Conservation (phyloP, 2,113 vertebrate species). For the Ciconia stormi region DNA sequence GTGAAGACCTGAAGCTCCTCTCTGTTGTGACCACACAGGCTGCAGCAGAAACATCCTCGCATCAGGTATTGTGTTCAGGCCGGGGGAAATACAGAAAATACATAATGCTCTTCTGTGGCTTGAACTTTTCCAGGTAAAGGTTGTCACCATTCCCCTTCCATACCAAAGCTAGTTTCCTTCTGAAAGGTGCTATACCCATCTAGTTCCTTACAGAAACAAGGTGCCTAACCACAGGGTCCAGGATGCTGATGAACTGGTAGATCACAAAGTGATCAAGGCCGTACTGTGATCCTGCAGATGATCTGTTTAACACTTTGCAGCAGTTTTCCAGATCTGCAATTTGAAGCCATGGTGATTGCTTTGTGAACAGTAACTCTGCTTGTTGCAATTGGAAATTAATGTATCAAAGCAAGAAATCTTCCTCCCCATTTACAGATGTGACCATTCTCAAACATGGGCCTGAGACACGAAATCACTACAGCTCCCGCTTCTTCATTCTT, state of each 20-base stretch:
- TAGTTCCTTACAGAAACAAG: background rate
- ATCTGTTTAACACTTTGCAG: background rate
- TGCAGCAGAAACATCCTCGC: background rate
- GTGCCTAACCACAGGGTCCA: background rate
- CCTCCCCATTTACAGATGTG: background rate
- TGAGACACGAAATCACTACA: background rate
- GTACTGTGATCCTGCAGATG: background rate
- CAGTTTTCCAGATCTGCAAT: background rate
- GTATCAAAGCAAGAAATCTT: background rate
- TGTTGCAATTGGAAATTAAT: background rate
- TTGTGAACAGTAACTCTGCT: background rate
- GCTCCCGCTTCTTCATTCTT: background rate
- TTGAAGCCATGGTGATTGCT: background rate
- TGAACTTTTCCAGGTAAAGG: background rate
- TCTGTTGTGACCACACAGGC: accelerated
- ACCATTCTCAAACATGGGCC: background rate
- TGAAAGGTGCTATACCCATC: background rate
- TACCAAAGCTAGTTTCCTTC: background rate
- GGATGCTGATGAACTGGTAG: background rate
- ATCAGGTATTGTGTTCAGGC: background rate
- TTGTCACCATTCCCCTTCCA: background rate
- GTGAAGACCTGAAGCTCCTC: background rate
- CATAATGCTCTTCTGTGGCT: background rate
- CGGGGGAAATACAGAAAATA: background rate
- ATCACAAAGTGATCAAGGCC: background rate